phyloP scores from a whole-genome alignment of 2,113 vertebrate genomes.

The Menura novaehollandiae region DNA sequence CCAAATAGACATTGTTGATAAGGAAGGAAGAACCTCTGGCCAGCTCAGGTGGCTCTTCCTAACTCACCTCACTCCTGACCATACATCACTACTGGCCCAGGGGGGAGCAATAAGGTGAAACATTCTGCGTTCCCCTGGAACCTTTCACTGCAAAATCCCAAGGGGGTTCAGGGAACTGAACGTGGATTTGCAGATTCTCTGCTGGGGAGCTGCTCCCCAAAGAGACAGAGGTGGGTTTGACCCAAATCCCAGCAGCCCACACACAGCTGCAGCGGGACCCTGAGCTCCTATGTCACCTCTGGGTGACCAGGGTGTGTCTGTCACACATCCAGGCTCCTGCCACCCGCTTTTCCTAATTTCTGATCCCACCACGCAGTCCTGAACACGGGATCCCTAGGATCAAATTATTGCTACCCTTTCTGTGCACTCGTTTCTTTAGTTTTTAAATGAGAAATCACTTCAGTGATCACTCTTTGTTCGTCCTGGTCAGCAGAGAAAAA shows the following conservation, averaged over 20 bases:
- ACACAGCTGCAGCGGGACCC: not conserved
- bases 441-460: not conserved
- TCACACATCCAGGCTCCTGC: not conserved
- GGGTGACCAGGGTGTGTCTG: not conserved
- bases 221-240: not conserved
- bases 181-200: rapidly evolving
- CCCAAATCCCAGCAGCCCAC: not conserved
- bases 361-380: not conserved
- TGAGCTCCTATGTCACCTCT: not conserved
- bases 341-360: not conserved
- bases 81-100: not conserved
- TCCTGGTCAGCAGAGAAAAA: not conserved
- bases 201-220: not conserved
- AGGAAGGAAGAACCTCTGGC: not conserved
- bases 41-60: not conserved
- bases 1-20: rapidly evolving
- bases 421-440: not conserved
- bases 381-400: not conserved
- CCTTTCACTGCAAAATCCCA: not conserved
- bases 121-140: not conserved
- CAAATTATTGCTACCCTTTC: not conserved
- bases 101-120: rapidly evolving
- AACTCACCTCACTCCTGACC: not conserved
- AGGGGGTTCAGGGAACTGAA: not conserved
- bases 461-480: not conserved